Percentiles rank a stretch among this genome's conserved stretches.
Conservation (phyloP, 2,797 vertebrate species). For the Neoniphon sammara region DNA sequence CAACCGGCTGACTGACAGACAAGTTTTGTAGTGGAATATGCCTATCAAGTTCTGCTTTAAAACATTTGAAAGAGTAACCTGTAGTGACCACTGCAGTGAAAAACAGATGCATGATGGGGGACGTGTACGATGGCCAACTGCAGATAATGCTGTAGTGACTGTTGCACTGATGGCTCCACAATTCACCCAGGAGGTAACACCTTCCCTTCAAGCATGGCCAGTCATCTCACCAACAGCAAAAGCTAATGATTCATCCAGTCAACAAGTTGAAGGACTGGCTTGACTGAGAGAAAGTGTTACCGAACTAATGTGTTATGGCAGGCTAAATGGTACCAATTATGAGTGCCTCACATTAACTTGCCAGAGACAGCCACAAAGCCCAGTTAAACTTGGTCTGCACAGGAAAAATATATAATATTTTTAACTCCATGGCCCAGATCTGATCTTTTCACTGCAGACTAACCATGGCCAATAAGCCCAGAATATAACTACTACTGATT, state of each 20-base stretch:
- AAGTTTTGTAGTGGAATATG: background rate
- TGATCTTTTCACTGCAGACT: conserved; percentile 28
- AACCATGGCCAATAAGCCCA: background rate
- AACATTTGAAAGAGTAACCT: conserved; percentile 4
- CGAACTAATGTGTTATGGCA: conserved; percentile 37
- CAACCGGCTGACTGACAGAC: conserved; percentile 11
- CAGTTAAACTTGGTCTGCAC: conserved; percentile 1
- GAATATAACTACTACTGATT: conserved; percentile 17
- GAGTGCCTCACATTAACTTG: conserved; percentile 2
- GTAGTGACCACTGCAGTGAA: conserved; percentile 10
- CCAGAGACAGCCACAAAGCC: conserved; percentile 12
- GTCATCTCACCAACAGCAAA: background rate
- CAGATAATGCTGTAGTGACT: conserved; percentile 36
- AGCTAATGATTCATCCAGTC: background rate
- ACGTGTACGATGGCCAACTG: conserved; percentile 24
- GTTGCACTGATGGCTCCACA: conserved; percentile 51
- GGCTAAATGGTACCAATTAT: conserved; percentile 73
- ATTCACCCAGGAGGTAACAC: conserved; percentile 43
- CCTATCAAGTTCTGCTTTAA: background rate
- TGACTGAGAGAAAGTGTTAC: conserved; percentile 33
- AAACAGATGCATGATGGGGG: conserved; percentile 29
- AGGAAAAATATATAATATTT: conserved; percentile 6
- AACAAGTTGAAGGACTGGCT: conserved; percentile 16
- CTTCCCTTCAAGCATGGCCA: conserved; percentile 32
- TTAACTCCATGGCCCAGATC: conserved; percentile 21